Evolutionary conservation across 2,113 vertebrate genomes (phyloP).

Genomic region (Polyodon spathula): DNA sequence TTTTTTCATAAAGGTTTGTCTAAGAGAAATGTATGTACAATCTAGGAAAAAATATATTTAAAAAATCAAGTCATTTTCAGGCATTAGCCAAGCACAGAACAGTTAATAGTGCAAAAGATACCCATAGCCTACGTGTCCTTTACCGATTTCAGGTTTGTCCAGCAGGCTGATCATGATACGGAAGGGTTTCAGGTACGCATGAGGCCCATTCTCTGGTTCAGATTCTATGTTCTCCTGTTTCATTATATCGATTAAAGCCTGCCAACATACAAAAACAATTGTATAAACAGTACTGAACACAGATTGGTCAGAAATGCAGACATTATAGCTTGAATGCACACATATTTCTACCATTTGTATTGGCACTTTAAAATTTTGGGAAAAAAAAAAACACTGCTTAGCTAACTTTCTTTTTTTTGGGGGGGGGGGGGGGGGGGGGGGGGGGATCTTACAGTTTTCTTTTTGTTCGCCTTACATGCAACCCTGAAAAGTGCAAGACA

Average conservation of each 20-base stretch:
- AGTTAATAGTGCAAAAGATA: not conserved
- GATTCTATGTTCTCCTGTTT: slow-evolving; percentile 64
- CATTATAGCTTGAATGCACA: too few species aligned
- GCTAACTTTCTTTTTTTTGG: too few species aligned
- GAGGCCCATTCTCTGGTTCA: slow-evolving; percentile 60
- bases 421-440: not conserved
- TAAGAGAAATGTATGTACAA: too few species aligned
- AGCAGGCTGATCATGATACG: slow-evolving; percentile 82
- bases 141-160: slow-evolving; percentile 94
- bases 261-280: slow-evolving; percentile 7
- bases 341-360: too few species aligned
- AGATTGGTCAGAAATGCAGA: not conserved
- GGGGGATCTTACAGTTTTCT: too few species aligned
- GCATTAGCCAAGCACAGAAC: not conserved
- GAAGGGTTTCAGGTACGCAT: slow-evolving; percentile 80
- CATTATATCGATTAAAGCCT: slow-evolving; percentile 79
- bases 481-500: too few species aligned
- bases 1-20: too few species aligned
- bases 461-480: too few species aligned
- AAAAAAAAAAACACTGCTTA: too few species aligned
- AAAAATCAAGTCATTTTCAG: too few species aligned
- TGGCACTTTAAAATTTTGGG: too few species aligned
- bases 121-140: not conserved
- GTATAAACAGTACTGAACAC: not conserved
- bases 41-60: too few species aligned